These are phyloP conservation scores for Thelaira solivaga DNA, from an alignment of 2,888 invertebrate genomes.

Conservation along the genomic window DNA sequence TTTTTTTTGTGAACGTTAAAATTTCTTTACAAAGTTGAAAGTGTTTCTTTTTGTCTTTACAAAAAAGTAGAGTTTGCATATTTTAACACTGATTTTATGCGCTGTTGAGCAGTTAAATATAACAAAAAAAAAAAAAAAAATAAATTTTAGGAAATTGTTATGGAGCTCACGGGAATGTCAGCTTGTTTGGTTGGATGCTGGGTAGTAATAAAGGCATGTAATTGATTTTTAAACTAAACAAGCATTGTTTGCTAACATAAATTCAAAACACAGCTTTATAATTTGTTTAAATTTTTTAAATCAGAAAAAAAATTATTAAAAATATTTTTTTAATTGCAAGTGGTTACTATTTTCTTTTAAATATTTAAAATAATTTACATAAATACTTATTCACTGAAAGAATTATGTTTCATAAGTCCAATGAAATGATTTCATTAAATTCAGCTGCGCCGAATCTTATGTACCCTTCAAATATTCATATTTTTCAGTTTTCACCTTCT, in stretches of 20 bases:
- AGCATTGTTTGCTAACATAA: too few relatives aligned
- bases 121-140: constrained; percentile 51
- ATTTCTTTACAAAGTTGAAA: constrained; percentile 70
- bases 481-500: too few relatives aligned
- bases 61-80: constrained; percentile 73
- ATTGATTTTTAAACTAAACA: constrained; percentile 63
- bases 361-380: too few relatives aligned
- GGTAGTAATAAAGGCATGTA: constrained; percentile 57
- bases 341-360: too few relatives aligned
- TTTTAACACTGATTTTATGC: constrained; percentile 67
- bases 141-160: constrained; percentile 42
- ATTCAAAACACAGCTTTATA: too few relatives aligned
- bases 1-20: constrained; percentile 12
- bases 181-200: constrained; percentile 3
- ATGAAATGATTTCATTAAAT: too few relatives aligned
- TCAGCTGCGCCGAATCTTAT: too few relatives aligned
- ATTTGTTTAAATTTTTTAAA: not conserved
- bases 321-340: too few relatives aligned
- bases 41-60: constrained; percentile 44
- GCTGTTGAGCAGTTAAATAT: constrained; percentile 68
- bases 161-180: constrained; percentile 36
- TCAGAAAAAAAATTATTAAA: not conserved
- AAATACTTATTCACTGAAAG: too few relatives aligned
- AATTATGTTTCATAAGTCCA: too few relatives aligned
- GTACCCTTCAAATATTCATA: too few relatives aligned